Percentiles rank a stretch among this genome's conserved stretches.
Evolutionary conservation across 2,113 vertebrate genomes (phyloP).

Genomic region (Balaenoptera acutorostrata): DNA sequence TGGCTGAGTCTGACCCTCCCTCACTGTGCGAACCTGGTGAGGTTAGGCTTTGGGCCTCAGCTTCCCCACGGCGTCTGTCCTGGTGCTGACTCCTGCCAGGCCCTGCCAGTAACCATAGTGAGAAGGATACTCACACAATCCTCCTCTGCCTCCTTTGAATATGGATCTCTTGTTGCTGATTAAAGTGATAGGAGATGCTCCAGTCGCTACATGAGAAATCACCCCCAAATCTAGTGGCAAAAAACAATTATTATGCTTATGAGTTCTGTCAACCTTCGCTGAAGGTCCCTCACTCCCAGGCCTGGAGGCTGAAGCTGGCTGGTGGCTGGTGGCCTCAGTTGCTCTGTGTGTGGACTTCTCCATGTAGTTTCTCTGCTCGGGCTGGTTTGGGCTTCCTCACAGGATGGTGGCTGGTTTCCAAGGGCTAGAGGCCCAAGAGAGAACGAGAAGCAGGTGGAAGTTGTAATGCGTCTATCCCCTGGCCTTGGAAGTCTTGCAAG

Average conservation of each 20-base stretch:
- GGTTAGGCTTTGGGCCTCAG: neutral
- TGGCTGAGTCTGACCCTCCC: neutral
- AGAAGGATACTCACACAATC: neutral
- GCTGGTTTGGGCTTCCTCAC: neutral
- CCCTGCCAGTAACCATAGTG: neutral
- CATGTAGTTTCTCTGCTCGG: rapidly evolving
- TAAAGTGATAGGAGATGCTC: neutral
- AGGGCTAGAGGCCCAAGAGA: neutral
- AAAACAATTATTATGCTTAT: neutral
- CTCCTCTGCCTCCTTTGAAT: neutral
- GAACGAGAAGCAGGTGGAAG: neutral
- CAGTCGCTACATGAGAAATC: neutral
- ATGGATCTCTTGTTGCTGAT: neutral
- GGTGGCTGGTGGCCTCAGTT: neutral
- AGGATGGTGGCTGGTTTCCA: neutral
- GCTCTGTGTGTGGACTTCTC: neutral
- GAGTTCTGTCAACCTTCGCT: neutral
- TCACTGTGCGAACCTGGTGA: neutral
- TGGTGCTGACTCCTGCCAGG: neutral
- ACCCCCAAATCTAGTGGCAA: neutral
- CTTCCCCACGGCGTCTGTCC: neutral
- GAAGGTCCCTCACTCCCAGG: neutral
- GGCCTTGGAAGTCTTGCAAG: neutral
- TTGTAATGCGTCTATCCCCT: neutral
- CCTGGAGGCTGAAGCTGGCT: neutral